phyloP scores from a whole-genome alignment of 2,888 invertebrate genomes.

The Pandemis cinnamomeana region DNA sequence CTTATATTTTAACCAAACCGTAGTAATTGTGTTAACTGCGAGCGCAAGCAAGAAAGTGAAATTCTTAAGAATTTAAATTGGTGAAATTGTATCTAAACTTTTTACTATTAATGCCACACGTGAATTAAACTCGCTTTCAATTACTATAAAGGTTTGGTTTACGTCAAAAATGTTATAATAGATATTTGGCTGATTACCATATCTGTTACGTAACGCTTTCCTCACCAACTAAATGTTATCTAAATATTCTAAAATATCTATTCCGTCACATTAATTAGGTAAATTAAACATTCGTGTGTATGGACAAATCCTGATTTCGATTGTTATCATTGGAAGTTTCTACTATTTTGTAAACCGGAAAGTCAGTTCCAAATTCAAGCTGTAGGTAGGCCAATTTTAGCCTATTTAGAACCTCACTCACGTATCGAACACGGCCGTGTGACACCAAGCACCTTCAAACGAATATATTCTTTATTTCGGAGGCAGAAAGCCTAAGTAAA shows the following conservation, averaged over 20 bases:
- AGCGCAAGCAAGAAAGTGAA: conserved; percentile 59
- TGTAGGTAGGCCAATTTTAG: conserved; percentile 26
- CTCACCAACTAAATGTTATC: background rate
- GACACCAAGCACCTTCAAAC: background rate
- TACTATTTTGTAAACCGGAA: conserved; percentile 24
- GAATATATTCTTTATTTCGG: conserved; percentile 13
- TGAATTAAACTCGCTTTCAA: conserved; percentile 38
- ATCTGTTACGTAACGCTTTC: background rate
- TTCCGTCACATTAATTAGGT: too few relatives aligned
- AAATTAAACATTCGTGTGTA: too few relatives aligned
- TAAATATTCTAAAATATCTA: background rate
- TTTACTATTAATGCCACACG: conserved; percentile 32
- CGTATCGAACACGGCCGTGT: conserved; percentile 13
- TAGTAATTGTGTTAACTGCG: conserved; percentile 54
- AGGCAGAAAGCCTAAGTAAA: background rate
- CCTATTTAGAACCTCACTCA: conserved; percentile 27
- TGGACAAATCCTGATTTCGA: conserved; percentile 2
- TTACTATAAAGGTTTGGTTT: conserved; percentile 30
- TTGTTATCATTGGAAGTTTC: conserved; percentile 27
- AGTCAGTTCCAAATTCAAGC: conserved; percentile 24
- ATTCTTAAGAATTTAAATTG: conserved; percentile 56
- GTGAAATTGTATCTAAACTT: conserved; percentile 52
- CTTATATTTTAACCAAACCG: conserved; percentile 49
- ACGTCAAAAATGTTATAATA: conserved; percentile 18
- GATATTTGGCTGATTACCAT: conserved; percentile 1